A percentile compares a stretch with the other conserved stretches of the same genome.
Evolutionary conservation across 1,140 invertebrate species (phyloP).

Genomic region (Holotrichia oblita): DNA sequence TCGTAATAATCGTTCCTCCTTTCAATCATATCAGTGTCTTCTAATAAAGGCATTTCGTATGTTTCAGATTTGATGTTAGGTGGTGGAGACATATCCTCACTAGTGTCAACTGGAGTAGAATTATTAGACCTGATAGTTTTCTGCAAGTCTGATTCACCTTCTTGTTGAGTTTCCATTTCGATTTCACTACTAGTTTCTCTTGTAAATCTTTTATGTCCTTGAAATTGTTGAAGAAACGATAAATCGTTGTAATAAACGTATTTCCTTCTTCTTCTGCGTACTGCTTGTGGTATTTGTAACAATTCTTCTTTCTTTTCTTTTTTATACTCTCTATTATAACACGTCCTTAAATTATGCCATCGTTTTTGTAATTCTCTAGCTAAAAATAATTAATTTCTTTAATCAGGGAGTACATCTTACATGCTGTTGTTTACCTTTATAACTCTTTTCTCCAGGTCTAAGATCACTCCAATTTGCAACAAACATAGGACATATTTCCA

Average conservation of each 20-base stretch:
- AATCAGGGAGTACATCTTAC: too few species aligned
- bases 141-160: too few species aligned
- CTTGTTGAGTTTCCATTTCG: background rate
- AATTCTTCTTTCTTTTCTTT: conserved; percentile 6
- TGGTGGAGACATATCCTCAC: too few species aligned
- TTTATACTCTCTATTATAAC: conserved; percentile 21
- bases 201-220: background rate
- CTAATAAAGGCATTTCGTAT: conserved; percentile 5
- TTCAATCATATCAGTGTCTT: conserved; percentile 10
- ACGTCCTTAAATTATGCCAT: conserved; percentile 28
- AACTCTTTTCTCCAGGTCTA: background rate
- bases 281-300: too few species aligned
- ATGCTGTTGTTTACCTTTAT: background rate
- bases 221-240: conserved; percentile 13
- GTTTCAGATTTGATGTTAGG: background rate
- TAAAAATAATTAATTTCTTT: background rate
- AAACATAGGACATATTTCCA: background rate
- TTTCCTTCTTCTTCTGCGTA: conserved; percentile 1
- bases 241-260: conserved; percentile 33
- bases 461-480: background rate
- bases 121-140: background rate
- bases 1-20: background rate
- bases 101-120: background rate
- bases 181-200: background rate
- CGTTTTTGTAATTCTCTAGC: conserved; percentile 22